These are phyloP conservation scores for Dicrostonyx torquatus DNA, from an alignment of 2,797 vertebrate genomes.

Conservation along the genomic window DNA sequence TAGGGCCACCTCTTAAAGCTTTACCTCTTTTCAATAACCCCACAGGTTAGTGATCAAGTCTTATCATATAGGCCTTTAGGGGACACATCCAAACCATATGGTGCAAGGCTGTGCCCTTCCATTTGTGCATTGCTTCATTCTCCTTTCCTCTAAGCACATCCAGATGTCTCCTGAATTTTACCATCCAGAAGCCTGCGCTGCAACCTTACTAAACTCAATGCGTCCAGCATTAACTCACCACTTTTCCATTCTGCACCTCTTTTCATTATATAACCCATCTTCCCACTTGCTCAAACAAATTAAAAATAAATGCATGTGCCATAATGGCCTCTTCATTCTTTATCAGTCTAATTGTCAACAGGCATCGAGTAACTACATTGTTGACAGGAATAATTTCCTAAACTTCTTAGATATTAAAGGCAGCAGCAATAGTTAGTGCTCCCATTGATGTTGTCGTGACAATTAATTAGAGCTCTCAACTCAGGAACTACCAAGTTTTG, in stretches of 20 bases:
- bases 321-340: not conserved
- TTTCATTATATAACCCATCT: not conserved
- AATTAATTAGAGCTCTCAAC: not conserved
- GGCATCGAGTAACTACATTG: not conserved
- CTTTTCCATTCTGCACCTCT: not conserved
- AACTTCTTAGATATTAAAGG: not conserved
- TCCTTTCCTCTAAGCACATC: not conserved
- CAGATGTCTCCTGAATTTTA: not conserved
- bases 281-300: not conserved
- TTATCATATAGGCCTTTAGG: not conserved
- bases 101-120: not conserved
- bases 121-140: not conserved
- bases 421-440: not conserved
- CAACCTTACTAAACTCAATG: not conserved
- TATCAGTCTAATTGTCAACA: not conserved
- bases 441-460: not conserved
- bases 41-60: not conserved
- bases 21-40: fast-evolving
- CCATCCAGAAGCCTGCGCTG: not conserved
- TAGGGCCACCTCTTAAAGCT: not conserved
- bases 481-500: not conserved
- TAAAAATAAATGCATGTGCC: not conserved
- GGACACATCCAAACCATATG: not conserved
- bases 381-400: not conserved
- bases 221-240: not conserved